phyloP scores from a whole-genome alignment of 92 coral and sea anemone species.

The Heteractis magnifica region DNA sequence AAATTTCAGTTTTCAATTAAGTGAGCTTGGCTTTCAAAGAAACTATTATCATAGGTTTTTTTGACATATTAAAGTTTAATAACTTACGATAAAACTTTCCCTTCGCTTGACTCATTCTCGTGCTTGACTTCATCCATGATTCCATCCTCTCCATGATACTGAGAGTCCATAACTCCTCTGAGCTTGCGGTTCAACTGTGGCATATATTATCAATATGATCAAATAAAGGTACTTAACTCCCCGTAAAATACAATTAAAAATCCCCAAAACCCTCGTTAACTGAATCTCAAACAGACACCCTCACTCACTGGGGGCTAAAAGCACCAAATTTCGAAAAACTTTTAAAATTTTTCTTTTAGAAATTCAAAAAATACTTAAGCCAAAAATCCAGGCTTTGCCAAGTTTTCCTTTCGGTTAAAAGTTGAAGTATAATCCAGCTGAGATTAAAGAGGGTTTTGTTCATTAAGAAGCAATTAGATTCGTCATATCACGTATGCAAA shows the following conservation, averaged over 20 bases:
- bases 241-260: neutral
- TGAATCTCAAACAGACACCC: neutral
- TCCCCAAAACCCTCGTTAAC: neutral
- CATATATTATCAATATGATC: slow-evolving; percentile 15
- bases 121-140: slow-evolving; percentile 65
- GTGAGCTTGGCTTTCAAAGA: neutral
- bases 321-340: neutral
- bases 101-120: slow-evolving; percentile 31
- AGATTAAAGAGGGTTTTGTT: neutral
- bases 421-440: neutral
- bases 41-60: neutral
- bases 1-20: too few relatives aligned
- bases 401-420: neutral
- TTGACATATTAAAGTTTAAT: neutral
- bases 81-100: slow-evolving; percentile 30
- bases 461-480: neutral
- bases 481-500: neutral
- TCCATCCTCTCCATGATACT: slow-evolving; percentile 85
- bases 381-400: neutral
- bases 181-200: slow-evolving; percentile 78
- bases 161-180: slow-evolving; percentile 74
- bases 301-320: neutral
- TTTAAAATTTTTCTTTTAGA: neutral
- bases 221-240: neutral
- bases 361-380: neutral